phyloP scores from a whole-genome alignment of 2,797 vertebrate species.

The Apogon hyalosoma region DNA sequence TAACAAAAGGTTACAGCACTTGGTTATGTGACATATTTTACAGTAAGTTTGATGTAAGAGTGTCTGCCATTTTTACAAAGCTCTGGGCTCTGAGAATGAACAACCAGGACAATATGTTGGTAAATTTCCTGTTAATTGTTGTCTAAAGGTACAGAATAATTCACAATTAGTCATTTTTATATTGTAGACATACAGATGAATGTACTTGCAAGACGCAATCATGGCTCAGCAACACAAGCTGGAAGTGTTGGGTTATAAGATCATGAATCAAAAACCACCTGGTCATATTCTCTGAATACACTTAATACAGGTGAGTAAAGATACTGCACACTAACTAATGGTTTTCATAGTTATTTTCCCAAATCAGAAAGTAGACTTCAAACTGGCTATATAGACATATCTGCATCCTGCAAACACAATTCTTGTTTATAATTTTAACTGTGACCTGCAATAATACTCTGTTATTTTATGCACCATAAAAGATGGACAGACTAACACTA shows the following conservation, averaged over 20 bases:
- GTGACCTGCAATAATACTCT: not conserved
- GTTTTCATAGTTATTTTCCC: not conserved
- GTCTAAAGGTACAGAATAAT: not conserved
- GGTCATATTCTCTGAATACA: too few species aligned
- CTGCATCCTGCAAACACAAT: not conserved
- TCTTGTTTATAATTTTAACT: not conserved
- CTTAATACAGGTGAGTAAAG: too few species aligned
- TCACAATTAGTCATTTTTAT: not conserved
- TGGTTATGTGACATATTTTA: not conserved
- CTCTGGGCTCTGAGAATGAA: not conserved
- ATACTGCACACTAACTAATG: too few species aligned
- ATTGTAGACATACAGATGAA: not conserved
- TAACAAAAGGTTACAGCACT: constrained; percentile 8
- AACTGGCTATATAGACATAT: not conserved
- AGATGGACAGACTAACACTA: not conserved
- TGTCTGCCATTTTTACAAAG: not conserved
- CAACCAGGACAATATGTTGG: not conserved
- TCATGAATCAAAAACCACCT: too few species aligned
- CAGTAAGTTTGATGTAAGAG: not conserved
- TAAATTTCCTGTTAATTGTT: not conserved
- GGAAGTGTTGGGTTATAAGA: too few species aligned
- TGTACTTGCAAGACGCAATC: not conserved
- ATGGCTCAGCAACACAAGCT: not conserved
- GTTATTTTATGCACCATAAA: not conserved
- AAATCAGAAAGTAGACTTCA: too few species aligned